Conservation (phyloP, 1,140 invertebrate species). For the Arion vulgaris region DNA sequence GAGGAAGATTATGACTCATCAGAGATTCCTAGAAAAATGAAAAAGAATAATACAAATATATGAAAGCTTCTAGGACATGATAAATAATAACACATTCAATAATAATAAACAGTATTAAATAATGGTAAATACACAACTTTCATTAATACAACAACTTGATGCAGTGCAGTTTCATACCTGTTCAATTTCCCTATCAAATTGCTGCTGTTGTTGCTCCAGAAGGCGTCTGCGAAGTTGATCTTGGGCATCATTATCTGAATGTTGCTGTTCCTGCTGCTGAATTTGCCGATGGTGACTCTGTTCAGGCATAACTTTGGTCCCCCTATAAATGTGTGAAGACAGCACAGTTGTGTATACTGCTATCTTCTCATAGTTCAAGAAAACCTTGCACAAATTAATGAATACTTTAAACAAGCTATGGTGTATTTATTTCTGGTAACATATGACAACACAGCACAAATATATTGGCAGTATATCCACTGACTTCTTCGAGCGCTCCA, state of each 20-base stretch:
- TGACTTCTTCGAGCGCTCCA: no score
- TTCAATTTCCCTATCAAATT: slow-evolving; percentile 80
- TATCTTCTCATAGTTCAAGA: no score
- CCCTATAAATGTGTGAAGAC: neutral
- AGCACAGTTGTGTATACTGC: neutral
- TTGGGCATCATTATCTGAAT: slow-evolving; percentile 69
- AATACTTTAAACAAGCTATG: no score
- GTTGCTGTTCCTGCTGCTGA: slow-evolving; percentile 74
- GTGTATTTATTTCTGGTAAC: no score
- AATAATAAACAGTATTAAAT: no score
- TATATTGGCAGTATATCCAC: no score
- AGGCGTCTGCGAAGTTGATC: slow-evolving; percentile 58
- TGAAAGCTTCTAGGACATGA: no score
- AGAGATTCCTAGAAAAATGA: neutral
- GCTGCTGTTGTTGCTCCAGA: slow-evolving; percentile 77
- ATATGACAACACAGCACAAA: no score
- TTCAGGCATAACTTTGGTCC: neutral
- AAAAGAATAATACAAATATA: no score
- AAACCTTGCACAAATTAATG: no score
- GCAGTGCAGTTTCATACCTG: slow-evolving; percentile 50
- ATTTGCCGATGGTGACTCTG: slow-evolving; percentile 61
- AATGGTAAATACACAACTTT: no score
- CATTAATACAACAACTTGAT: neutral
- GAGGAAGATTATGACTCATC: neutral
- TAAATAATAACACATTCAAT: no score